A percentile compares a stretch with the other conserved stretches of the same genome.
Conservation (phyloP, 2,797 vertebrate genomes). For the Bufotes viridis region DNA sequence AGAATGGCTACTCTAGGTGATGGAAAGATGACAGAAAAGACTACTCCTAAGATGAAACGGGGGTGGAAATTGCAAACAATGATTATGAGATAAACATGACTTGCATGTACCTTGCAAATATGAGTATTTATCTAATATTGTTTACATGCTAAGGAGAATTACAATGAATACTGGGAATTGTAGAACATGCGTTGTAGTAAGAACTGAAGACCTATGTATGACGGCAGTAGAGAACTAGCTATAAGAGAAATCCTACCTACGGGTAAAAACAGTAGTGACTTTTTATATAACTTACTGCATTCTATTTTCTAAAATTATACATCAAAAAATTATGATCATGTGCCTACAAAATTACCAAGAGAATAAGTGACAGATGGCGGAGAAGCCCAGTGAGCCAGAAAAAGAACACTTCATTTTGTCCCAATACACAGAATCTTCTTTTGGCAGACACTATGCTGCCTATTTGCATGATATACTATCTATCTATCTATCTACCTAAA, state of each 20-base stretch:
- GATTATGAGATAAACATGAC: neutral
- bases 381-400: constrained; percentile 37
- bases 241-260: neutral
- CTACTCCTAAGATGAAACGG: no score
- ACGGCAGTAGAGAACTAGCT: neutral
- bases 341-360: constrained; percentile 30
- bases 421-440: neutral
- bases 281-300: neutral
- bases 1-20: no score
- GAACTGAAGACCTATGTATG: neutral
- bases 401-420: constrained; percentile 8
- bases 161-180: neutral
- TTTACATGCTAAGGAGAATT: neutral
- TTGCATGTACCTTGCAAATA: neutral
- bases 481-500: no score
- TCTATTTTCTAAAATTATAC: neutral
- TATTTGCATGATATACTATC: neutral
- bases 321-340: neutral
- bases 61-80: neutral
- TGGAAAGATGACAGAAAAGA: no score
- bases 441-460: neutral
- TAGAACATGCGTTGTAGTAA: neutral
- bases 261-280: neutral
- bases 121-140: neutral
- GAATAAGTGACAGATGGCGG: constrained; percentile 25